Evolutionary conservation across 2,113 vertebrate genomes (phyloP).

Genomic region (Thinocorus orbignyianus): DNA sequence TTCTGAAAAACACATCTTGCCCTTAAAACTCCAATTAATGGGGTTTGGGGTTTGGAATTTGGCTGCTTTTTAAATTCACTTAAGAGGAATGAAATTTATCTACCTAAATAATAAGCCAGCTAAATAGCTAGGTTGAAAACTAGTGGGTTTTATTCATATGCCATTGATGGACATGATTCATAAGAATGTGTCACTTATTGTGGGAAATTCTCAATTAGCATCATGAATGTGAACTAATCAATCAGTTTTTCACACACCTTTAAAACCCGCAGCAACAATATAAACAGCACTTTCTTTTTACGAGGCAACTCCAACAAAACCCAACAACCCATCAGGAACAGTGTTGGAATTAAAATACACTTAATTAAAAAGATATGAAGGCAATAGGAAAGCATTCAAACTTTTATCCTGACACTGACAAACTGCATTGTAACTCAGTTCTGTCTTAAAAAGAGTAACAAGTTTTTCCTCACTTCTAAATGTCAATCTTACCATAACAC

Average conservation of each 20-base stretch:
- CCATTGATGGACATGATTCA: background rate
- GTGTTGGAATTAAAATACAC: background rate
- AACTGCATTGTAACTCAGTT: fast-evolving
- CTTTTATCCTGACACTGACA: background rate
- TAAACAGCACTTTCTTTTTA: background rate
- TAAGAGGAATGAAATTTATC: background rate
- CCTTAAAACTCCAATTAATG: background rate
- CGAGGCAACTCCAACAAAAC: background rate
- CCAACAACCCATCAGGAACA: background rate
- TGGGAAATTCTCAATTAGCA: background rate
- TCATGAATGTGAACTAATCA: background rate
- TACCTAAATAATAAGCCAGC: background rate
- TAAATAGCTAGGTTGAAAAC: background rate
- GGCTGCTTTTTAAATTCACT: background rate
- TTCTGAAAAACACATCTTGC: background rate
- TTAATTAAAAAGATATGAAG: background rate
- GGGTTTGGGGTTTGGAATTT: fast-evolving
- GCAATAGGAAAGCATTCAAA: background rate
- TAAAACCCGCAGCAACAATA: background rate
- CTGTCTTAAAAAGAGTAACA: background rate
- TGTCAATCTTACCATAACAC: background rate
- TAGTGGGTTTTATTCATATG: background rate
- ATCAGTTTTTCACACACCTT: background rate
- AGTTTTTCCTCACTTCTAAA: background rate
- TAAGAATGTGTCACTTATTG: background rate